Evolutionary conservation across 2,113 vertebrate species (phyloP).

Genomic region (Ceuthmochares aereus): DNA sequence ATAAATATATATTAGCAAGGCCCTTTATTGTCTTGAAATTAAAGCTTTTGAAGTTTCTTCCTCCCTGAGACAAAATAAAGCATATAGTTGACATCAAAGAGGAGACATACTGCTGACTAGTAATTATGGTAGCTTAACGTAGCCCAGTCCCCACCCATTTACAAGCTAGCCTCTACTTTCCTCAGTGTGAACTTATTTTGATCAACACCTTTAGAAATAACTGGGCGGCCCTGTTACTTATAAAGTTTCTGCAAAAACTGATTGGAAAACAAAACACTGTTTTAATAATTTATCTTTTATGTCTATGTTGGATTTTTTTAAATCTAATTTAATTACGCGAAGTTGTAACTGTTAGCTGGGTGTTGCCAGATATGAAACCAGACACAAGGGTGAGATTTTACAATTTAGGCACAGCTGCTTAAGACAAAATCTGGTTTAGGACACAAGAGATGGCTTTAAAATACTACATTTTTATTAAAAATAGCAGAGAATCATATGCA

Average conservation of each 20-base stretch:
- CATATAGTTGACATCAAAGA: conserved; percentile 76
- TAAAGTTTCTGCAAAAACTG: conserved; percentile 45
- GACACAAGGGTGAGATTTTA: conserved; percentile 82
- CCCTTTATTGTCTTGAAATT: conserved; percentile 79
- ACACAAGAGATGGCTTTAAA: conserved; percentile 71
- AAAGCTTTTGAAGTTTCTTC: conserved; percentile 81
- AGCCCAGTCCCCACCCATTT: conserved; percentile 66
- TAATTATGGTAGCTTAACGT: conserved; percentile 72
- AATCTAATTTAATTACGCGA: conserved; percentile 75
- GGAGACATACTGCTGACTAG: conserved; percentile 70
- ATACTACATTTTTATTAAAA: conserved; percentile 73
- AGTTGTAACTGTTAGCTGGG: conserved; percentile 74
- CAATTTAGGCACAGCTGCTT: conserved; percentile 78
- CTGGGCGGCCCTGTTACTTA: conserved; percentile 30
- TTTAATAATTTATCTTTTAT: conserved; percentile 64
- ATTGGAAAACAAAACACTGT: conserved; percentile 57
- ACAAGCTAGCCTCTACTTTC: conserved; percentile 59
- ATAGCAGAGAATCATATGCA: conserved; percentile 42
- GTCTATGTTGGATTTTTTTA: conserved; percentile 43
- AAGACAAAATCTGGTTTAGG: conserved; percentile 72
- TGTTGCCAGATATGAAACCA: conserved; percentile 84
- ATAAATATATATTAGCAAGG: conserved; percentile 60
- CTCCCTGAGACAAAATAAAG: conserved; percentile 74
- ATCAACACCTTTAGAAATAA: conserved; percentile 70
- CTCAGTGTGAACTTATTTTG: conserved; percentile 67